phyloP scores from a whole-genome alignment of 2,888 invertebrate genomes.

The Helleia helle region DNA sequence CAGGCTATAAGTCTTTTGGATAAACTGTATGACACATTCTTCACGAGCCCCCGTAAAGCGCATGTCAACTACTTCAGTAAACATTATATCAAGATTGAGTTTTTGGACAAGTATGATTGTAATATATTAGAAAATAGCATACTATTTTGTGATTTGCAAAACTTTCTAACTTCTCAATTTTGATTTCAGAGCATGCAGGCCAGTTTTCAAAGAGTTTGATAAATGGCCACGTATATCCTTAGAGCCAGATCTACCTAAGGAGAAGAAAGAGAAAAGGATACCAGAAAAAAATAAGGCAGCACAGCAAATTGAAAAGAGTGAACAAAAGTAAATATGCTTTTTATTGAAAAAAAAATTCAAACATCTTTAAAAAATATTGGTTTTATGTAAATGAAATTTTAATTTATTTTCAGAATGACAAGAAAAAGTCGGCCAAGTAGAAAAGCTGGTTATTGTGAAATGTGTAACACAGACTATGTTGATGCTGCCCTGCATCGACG shows the following conservation, averaged over 20 bases:
- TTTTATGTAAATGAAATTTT: background rate
- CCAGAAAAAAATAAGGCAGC: slow-evolving; percentile 26
- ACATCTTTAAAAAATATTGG: background rate
- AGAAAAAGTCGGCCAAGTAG: slow-evolving; percentile 53
- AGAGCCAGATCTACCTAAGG: slow-evolving; percentile 54
- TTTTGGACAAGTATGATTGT: slow-evolving; percentile 74
- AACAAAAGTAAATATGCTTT: slow-evolving; percentile 3
- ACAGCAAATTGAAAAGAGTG: background rate
- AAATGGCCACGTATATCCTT: slow-evolving; percentile 75
- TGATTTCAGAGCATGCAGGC: slow-evolving; percentile 67
- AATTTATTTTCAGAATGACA: slow-evolving; percentile 63
- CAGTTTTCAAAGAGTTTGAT: slow-evolving; percentile 77
- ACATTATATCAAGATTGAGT: slow-evolving; percentile 83
- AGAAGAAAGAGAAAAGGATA: slow-evolving; percentile 47
- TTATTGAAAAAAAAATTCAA: background rate
- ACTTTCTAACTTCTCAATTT: slow-evolving; percentile 9
- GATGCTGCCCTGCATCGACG: slow-evolving; percentile 81
- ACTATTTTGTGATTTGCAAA: slow-evolving; percentile 15
- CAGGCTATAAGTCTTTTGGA: slow-evolving; percentile 78
- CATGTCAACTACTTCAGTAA: slow-evolving; percentile 77
- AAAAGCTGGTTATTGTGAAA: slow-evolving; percentile 81
- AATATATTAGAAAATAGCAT: slow-evolving; percentile 29
- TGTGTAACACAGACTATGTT: slow-evolving; percentile 83
- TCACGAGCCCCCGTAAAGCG: slow-evolving; percentile 67
- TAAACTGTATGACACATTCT: slow-evolving; percentile 76